phyloP scores from a whole-genome alignment of 1,140 invertebrate species.

The Scaptomyza graminum region DNA sequence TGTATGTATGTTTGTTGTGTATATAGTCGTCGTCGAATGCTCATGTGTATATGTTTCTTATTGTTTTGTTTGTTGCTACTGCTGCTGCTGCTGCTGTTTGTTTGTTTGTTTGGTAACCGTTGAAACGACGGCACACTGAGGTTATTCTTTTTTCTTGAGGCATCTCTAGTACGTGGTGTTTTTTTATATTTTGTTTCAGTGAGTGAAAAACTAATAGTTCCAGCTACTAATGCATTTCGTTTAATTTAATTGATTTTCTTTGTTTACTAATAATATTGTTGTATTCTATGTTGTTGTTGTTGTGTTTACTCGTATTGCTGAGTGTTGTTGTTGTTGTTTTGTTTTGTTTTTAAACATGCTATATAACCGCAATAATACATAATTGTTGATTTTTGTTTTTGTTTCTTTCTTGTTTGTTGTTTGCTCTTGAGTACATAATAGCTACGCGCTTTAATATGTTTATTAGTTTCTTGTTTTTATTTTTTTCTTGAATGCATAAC shows the following conservation, averaged over 20 bases:
- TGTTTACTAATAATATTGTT: too few relatives aligned
- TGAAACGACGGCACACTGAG: slow-evolving; percentile 76
- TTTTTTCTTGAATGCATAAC: too few relatives aligned
- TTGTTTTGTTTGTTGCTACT: slow-evolving; percentile 32
- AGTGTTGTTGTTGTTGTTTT: slow-evolving; percentile 66
- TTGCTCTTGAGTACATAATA: slow-evolving; percentile 79
- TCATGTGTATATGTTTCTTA: too few relatives aligned
- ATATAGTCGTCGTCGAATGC: slow-evolving; percentile 71
- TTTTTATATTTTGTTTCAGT: slow-evolving; percentile 43
- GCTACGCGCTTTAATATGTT: too few relatives aligned
- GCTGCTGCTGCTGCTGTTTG: slow-evolving; percentile 24
- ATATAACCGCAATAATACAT: slow-evolving; percentile 83
- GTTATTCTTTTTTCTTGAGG: slow-evolving; percentile 61
- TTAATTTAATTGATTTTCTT: too few relatives aligned
- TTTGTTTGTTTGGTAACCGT: slow-evolving; percentile 59
- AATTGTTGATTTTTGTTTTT: slow-evolving; percentile 64
- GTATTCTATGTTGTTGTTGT: too few relatives aligned
- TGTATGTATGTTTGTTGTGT: slow-evolving; percentile 52
- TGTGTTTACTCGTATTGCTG: slow-evolving; percentile 59
- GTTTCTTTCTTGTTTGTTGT: too few relatives aligned
- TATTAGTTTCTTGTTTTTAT: too few relatives aligned
- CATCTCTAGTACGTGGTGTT: slow-evolving; percentile 70
- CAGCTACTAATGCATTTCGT: slow-evolving; percentile 79
- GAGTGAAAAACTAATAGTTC: slow-evolving; percentile 80
- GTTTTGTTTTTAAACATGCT: slow-evolving; percentile 63